A percentile compares a stretch with the other conserved stretches of the same genome.
Conservation (phyloP, 2,113 vertebrate genomes). For the Pangasianodon gigas region DNA sequence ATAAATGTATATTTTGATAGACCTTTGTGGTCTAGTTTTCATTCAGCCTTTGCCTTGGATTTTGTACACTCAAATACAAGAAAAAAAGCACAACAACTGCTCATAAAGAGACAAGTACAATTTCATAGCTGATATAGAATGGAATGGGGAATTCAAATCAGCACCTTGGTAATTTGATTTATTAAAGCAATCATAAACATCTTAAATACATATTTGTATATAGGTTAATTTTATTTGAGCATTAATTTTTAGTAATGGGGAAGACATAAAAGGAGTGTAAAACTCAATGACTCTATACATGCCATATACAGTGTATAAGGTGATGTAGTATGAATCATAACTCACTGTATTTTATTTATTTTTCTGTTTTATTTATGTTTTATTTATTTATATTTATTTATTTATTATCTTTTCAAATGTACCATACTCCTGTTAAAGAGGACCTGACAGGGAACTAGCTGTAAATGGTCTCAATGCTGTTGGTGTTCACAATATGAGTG, state of each 20-base stretch:
- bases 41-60: no score
- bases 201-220: neutral
- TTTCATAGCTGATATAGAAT: neutral
- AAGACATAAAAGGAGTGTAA: neutral
- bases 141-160: neutral
- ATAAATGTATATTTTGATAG: no score
- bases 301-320: neutral
- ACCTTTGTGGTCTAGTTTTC: no score
- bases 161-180: neutral
- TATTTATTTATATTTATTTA: no score
- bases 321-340: neutral
- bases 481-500: neutral
- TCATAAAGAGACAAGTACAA: no score
- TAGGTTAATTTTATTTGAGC: neutral
- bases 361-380: neutral
- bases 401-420: no score
- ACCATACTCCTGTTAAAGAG: no score
- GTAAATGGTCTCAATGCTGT: neutral
- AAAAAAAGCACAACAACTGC: no score
- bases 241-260: neutral
- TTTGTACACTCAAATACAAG: no score
- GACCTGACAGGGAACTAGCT: neutral
- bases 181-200: neutral
- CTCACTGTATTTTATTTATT: no score
- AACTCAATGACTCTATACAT: neutral